Base-by-base conservation (phyloP, 1,140 invertebrate genomes). In the Mamestra configurata region DNA sequence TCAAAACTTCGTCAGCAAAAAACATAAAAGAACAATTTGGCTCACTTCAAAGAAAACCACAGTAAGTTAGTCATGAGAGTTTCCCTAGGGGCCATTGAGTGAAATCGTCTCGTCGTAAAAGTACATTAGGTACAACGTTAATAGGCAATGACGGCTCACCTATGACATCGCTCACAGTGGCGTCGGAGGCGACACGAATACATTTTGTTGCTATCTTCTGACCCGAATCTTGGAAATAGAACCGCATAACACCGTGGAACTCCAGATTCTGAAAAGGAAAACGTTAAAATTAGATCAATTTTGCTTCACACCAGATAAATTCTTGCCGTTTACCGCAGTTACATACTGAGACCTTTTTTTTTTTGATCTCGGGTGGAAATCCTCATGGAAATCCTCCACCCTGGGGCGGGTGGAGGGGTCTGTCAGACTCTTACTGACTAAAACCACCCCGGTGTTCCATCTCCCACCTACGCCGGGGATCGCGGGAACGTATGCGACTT, bases 131-230 rank as follows among this genome's bases (percentile, higher is more conserved):
- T 55, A 70, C 66, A 40, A 24, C 35, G 37, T 11, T 61, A 40
- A 49, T 78, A 22, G 2, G 11, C 35, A 46, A 10, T 46, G 11
- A n/a, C 37, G 18, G 43, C 86, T 89, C 81, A 96, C 96, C 98
- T 85, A 99, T 99, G 61, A 99, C 99, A 91, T 99, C 98, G 89
- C 97, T 96, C 51, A 98, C 98, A 13, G 98, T 99, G 8, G 99
- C 99, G 81, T 99, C 98, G 59, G 98, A 99, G 27, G 99, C 97
- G 11, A 99, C 99, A 78, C 99, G 97, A 82, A 99, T 99, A 94
- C 99, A 99, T 95, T 99, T 99, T 40, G 99, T 99, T n/a, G 99
- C 98, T 55, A 99, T 98, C 95, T 99, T 99, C 95, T 98, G 98
- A 43, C 98, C 98, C 35, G 98, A 98, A 94, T 99, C 98, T 98